Evolutionary conservation across 2,888 invertebrate genomes (phyloP), one percentile per base, ranked within the genome.

Genomic region (Crepidodera aurea): DNA sequence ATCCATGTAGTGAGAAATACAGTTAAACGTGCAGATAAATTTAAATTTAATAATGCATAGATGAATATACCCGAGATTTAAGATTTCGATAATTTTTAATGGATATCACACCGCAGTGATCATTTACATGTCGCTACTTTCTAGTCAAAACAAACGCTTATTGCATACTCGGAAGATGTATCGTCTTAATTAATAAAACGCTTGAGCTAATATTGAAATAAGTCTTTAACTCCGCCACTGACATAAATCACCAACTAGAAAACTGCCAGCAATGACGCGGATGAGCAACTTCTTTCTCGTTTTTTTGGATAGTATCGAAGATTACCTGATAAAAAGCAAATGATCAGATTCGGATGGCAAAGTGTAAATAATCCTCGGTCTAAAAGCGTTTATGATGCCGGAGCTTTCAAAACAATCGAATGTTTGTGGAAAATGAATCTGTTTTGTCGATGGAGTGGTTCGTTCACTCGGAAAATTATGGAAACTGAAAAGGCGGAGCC

Each of bases 251-350:
- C 15, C 2, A 1, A 7, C 2, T 5, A 37, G 51, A 54, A 61
- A 55, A 63, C 50, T 51, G 56, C 48, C 4, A 13, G 37, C 64
- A 64, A 64, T 64, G 64, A 66, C 46, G 59, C 62, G 64, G 62
- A 60, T 64, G 66, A 60, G 62, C 51, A 46, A 57, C 51, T 46
- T 51, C 57, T 55, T 42, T 58, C 15, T 46, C 71, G 85, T 85
- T 7, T 78, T 68, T 66, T 63, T 64, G n/a, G 64, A 65, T 64
- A 68, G 65, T 67, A 70, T 69, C 70, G 69, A 66, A 67, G 71
- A 68, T 71, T 71, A 67, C 63, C 51, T 68, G 66, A 69, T 69
- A 69, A 68, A 69, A 71, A 66, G 29, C 53, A 44, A 64, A 56
- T 64, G 39, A 64, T 51, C 50, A 50, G 50, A 40, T 58, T 50